phyloP scores from a whole-genome alignment of 2,797 vertebrate species.

The Brachyrhaphis roseni region DNA sequence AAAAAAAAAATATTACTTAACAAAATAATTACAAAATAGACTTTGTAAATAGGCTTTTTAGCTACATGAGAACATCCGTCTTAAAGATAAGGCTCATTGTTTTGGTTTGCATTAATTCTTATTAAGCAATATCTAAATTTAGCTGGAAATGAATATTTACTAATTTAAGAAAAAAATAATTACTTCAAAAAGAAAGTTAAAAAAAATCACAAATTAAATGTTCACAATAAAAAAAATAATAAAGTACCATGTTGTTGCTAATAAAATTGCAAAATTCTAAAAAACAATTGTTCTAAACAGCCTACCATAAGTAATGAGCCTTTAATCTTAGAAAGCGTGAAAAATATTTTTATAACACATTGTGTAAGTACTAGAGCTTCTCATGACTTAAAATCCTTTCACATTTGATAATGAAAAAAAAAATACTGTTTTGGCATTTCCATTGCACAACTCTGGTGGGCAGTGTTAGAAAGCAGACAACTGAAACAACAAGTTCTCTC shows the following conservation, averaged over 20 bases:
- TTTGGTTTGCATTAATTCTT: background rate
- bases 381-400: background rate
- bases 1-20: background rate
- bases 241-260: background rate
- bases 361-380: background rate
- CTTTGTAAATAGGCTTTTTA: background rate
- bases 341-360: background rate
- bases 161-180: background rate
- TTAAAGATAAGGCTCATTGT: constrained; percentile 2
- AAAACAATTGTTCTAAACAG: background rate
- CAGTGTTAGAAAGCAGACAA: constrained; percentile 37
- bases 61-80: background rate
- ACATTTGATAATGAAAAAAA: background rate
- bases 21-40: constrained; percentile 8
- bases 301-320: constrained; percentile 26
- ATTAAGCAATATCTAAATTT: background rate
- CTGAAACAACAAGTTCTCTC: constrained; percentile 10
- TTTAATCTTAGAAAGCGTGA: constrained; percentile 3
- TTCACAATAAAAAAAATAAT: background rate
- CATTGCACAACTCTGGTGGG: constrained; percentile 56
- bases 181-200: background rate
- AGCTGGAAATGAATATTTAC: background rate
- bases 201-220: background rate
- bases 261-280: background rate
- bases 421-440: constrained; percentile 71